A percentile compares a stretch with the other conserved stretches of the same genome.
phyloP scores from a whole-genome alignment of 1,140 invertebrate species.

The Pseudomyrmex concolor region DNA sequence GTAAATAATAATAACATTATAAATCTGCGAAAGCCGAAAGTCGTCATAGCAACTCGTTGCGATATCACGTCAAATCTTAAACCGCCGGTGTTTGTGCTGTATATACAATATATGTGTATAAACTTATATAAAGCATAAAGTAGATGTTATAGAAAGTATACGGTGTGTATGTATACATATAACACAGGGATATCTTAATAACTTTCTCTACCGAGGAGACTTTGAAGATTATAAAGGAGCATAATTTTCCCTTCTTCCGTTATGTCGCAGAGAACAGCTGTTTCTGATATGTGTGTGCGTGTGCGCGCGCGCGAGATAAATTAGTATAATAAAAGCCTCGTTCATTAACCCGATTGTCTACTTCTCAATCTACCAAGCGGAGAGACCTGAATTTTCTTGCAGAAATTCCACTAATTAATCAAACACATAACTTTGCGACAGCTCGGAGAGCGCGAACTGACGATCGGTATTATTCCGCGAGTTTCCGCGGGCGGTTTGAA shows the following conservation, averaged over 20 bases:
- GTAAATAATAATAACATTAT: slow-evolving; percentile 15
- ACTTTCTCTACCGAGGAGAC: slow-evolving; percentile 26
- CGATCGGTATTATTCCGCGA: slow-evolving; percentile 64
- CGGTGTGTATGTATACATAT: not conserved
- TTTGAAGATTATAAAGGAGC: slow-evolving; percentile 31
- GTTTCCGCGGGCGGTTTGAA: slow-evolving; percentile 65
- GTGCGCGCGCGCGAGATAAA: slow-evolving; percentile 11
- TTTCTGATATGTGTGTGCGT: not conserved
- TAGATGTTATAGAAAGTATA: not conserved
- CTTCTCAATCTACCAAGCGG: slow-evolving; percentile 13
- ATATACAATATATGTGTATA: not conserved
- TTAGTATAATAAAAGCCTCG: slow-evolving; percentile 52
- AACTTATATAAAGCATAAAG: too few species aligned
- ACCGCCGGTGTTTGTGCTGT: not conserved
- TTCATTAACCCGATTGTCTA: slow-evolving; percentile 43
- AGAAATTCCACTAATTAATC: slow-evolving; percentile 45
- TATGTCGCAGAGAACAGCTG: slow-evolving; percentile 16
- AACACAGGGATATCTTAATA: slow-evolving; percentile 24
- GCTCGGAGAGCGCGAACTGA: slow-evolving; percentile 67
- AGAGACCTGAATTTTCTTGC: slow-evolving; percentile 23
- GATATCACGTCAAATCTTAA: not conserved
- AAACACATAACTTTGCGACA: slow-evolving; percentile 55
- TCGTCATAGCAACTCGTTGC: not conserved
- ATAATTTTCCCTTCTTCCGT: slow-evolving; percentile 31
- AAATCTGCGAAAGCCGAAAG: not conserved